phyloP scores from a whole-genome alignment of 1,140 invertebrate genomes.

The Bombus pyrosoma region DNA sequence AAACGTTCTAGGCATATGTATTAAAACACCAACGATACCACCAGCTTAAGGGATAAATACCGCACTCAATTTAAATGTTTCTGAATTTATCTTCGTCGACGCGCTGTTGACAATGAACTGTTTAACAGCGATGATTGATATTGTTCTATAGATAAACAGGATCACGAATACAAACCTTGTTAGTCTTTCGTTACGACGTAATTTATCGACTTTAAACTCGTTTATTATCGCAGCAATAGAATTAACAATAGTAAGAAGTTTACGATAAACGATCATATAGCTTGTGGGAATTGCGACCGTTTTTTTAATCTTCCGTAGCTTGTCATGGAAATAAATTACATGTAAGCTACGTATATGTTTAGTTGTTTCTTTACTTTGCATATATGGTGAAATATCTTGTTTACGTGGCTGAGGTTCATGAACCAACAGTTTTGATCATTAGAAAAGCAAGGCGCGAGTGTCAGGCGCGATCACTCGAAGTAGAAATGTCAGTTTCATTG shows the following conservation, averaged over 20 bases:
- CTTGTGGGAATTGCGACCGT: neutral
- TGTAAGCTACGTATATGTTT: neutral
- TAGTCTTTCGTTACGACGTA: neutral
- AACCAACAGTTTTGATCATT: neutral
- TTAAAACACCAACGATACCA: neutral
- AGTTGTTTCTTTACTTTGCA: neutral
- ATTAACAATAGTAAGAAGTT: neutral
- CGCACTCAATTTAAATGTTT: neutral
- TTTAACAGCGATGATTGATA: neutral
- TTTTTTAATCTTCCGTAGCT: neutral
- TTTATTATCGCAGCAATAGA: conserved; percentile 7
- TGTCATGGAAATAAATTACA: neutral
- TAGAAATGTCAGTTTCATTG: conserved; percentile 39
- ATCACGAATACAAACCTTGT: neutral
- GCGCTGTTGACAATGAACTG: neutral
- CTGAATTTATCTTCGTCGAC: conserved; percentile 19
- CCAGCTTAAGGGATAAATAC: conserved; percentile 1
- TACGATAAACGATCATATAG: conserved; percentile 23
- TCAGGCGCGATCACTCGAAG: neutral
- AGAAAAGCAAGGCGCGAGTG: neutral
- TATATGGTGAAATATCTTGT: conserved; percentile 16
- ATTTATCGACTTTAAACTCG: conserved; percentile 12
- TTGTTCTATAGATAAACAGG: neutral
- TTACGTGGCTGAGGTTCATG: conserved; percentile 9
- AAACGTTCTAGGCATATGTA: neutral